Evolutionary conservation across 2,888 invertebrate species (phyloP), one percentile per base, ranked within the genome.

Genomic region (Diaprepes abbreviatus): DNA sequence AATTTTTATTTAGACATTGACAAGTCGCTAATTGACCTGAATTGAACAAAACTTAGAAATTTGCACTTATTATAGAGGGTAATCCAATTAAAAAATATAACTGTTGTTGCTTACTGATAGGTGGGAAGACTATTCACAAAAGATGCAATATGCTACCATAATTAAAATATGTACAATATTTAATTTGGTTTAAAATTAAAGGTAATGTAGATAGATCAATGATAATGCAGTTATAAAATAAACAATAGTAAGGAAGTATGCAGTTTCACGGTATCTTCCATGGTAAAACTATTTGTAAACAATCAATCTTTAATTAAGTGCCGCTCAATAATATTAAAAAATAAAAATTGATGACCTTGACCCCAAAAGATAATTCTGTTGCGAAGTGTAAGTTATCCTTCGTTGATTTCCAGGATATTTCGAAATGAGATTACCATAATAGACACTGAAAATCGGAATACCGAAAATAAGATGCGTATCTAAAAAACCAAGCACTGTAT

Each of bases 261-360:
- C 14, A 16, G n/a, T 19, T 60, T 35, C 45, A 45, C 17, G 43
- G 45, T 59, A 16, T 16, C 33, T 35, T 55, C 19, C 16, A 21
- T 58, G 16, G 14, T 28, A 40, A 36, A 24, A 28, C 10, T 9
- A 21, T 55, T 57, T 28, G 54, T 33, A 54, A 54, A 35, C 14
- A 35, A 21, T 31, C 16, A 35, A 10, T 54, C n/a, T 33, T n/a
- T 17, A 54, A 14, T 54, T 3, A 28, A 54, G 35, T 16, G 2
- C n/a, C 5, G 17, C 5, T 2, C 9, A 10, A n/a, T n/a, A 38
- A 38, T 10, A 31, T 28, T 12, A 45, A 33, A 7, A 35, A 65
- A 24, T 14, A 36, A 33, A 48, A 57, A 33, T 17, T 14, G 58
- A 52, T 63, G 71, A 52, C 71, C 71, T 71, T 71, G 71, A 71